A percentile compares a stretch with the other conserved stretches of the same genome.
These are phyloP conservation scores for Dasysyrphus tricinctus DNA, from an alignment of 2,888 invertebrate genomes.

Conservation along the genomic window DNA sequence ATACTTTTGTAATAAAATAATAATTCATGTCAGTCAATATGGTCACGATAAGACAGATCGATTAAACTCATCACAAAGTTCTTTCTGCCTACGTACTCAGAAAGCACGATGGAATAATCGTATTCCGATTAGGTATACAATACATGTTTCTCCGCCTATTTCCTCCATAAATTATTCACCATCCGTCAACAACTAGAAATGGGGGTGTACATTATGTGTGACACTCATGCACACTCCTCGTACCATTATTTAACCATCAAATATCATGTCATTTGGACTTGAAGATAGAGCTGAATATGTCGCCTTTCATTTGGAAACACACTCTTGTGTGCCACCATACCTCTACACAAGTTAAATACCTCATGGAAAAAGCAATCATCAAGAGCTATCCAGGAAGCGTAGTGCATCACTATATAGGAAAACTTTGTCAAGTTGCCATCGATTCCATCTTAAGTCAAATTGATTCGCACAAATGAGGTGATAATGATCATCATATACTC, in stretches of 20 bases:
- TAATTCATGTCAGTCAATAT: not conserved
- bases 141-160: conserved; percentile 34
- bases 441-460: conserved; percentile 22
- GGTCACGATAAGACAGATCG: conserved; percentile 14
- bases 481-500: conserved; percentile 23
- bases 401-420: conserved; percentile 8
- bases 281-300: conserved; percentile 10
- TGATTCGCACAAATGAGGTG: conserved; percentile 2
- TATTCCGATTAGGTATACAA: conserved; percentile 1
- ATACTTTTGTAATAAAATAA: not conserved
- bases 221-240: conserved; percentile 15
- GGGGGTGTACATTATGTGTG: conserved; percentile 12
- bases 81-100: not conserved
- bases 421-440: conserved; percentile 13
- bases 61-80: conserved; percentile 18
- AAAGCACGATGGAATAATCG: conserved; percentile 8
- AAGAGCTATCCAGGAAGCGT: not conserved
- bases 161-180: conserved; percentile 42
- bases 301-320: conserved; percentile 50
- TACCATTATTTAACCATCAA: conserved; percentile 57
- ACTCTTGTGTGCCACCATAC: conserved; percentile 40
- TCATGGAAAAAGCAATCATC: conserved; percentile 1
- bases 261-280: conserved; percentile 54
- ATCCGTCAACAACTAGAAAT: conserved; percentile 31
- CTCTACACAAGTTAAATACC: not conserved